Conservation (phyloP, 1,140 invertebrate genomes). For the Drosophila ohnishii region DNA sequence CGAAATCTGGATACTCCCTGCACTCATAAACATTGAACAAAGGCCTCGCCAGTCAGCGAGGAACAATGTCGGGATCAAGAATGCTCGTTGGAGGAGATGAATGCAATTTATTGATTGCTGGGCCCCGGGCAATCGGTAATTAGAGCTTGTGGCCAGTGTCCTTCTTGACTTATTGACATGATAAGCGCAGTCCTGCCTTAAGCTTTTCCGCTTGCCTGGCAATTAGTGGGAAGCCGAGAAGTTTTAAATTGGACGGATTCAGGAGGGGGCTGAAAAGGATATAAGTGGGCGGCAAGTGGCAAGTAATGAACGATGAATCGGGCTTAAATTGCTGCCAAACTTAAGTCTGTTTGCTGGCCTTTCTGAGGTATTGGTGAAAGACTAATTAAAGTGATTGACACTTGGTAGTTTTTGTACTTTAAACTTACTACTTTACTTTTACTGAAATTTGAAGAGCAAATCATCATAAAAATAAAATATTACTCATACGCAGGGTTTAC, state of each 20-base stretch:
- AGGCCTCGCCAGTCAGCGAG: conserved; percentile 1
- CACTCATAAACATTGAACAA: conserved; percentile 44
- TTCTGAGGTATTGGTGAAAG: not conserved
- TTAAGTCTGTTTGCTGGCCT: not conserved
- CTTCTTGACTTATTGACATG: conserved; percentile 31
- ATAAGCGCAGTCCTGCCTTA: conserved; percentile 7
- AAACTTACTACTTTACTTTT: too few relatives aligned
- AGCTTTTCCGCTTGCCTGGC: conserved; percentile 2
- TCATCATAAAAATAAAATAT: conserved; percentile 68
- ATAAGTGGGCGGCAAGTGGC: not conserved
- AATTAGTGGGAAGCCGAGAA: conserved; percentile 23
- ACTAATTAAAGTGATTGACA: conserved; percentile 9
- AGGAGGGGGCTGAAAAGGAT: conserved; percentile 10
- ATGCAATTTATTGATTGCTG: conserved; percentile 37
- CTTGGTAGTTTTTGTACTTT: conserved; percentile 9
- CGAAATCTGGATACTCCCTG: not conserved
- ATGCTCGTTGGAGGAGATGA: conserved; percentile 8
- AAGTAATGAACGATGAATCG: not conserved
- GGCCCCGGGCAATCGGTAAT: conserved; percentile 18
- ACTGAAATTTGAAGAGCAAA: too few relatives aligned
- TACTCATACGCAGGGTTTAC: conserved; percentile 71
- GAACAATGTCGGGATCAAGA: conserved; percentile 21
- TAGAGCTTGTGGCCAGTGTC: conserved; percentile 28
- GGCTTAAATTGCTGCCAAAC: not conserved
- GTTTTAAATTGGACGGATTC: conserved; percentile 19